Percentiles rank a stretch among this genome's conserved stretches.
These are phyloP conservation scores for Entosphenus tridentatus DNA, from an alignment of 2,113 vertebrate species.

Conservation along the genomic window DNA sequence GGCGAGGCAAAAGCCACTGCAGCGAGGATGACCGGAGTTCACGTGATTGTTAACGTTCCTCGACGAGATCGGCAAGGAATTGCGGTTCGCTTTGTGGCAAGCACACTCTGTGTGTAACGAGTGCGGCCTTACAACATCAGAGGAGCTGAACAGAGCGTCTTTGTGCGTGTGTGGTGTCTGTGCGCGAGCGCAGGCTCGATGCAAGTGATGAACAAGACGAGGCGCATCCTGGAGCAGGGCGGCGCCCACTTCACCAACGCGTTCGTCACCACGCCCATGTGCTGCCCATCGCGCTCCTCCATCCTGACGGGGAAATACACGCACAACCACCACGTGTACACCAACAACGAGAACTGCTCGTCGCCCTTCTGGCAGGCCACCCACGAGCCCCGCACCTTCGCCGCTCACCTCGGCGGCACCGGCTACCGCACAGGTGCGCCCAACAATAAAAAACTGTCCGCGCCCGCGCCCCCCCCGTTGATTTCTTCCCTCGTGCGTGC, in stretches of 20 bases:
- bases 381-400: constrained; percentile 68
- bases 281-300: constrained; percentile 81
- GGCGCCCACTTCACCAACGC: constrained; percentile 81
- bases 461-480: too few species aligned
- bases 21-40: too few species aligned
- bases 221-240: constrained; percentile 66
- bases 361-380: constrained; percentile 85
- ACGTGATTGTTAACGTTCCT: too few species aligned
- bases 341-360: constrained; percentile 96
- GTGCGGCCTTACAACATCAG: too few species aligned
- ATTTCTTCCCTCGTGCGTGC: too few species aligned
- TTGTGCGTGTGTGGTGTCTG: too few species aligned
- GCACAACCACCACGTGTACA: constrained; percentile 95
- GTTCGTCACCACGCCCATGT: constrained; percentile 92
- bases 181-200: constrained; percentile 46
- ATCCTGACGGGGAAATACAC: constrained; percentile 87
- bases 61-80: too few species aligned
- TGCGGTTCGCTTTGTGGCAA: too few species aligned
- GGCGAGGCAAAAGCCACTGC: too few species aligned
- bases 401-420: constrained; percentile 71
- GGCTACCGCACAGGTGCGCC: constrained; percentile 75
- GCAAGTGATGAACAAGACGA: constrained; percentile 94
- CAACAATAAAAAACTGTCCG: not conserved
- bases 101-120: too few species aligned
- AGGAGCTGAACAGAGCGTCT: too few species aligned